A percentile compares a stretch with the other conserved stretches of the same genome.
Conservation (phyloP, 2,797 vertebrate genomes). For the Anabacerthia variegaticeps region DNA sequence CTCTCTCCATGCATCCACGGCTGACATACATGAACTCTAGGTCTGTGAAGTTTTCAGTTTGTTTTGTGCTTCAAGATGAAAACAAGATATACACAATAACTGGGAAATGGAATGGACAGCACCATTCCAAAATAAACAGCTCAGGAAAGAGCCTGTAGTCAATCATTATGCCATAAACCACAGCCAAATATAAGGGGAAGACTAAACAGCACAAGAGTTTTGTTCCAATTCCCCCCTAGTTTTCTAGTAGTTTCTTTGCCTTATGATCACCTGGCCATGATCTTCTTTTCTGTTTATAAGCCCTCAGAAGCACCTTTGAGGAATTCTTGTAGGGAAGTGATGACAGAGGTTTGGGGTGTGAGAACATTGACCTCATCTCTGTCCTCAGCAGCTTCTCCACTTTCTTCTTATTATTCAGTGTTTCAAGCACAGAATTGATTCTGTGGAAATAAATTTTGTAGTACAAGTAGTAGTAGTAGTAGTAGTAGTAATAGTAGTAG, state of each 20-base stretch:
- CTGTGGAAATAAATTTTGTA: not conserved
- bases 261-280: fast-evolving
- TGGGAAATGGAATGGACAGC: not conserved
- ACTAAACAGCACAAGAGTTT: not conserved
- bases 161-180: not conserved
- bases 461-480: not conserved
- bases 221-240: not conserved
- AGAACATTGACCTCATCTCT: not conserved
- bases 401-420: not conserved
- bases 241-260: not conserved
- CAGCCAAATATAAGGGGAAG: not conserved
- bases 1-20: not conserved
- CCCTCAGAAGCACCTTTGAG: not conserved
- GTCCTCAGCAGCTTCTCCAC: not conserved
- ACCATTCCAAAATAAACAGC: slow-evolving; percentile 35
- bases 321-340: fast-evolving
- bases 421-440: not conserved
- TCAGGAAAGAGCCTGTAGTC: not conserved
- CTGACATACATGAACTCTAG: not conserved
- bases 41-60: not conserved
- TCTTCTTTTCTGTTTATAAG: not conserved
- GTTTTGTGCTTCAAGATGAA: not conserved
- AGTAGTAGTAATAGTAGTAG: no score
- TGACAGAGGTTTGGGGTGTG: not conserved
- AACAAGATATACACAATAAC: not conserved